Percentiles rank a stretch among this genome's conserved stretches.
Evolutionary conservation across 2,797 vertebrate species (phyloP).

Genomic region (Lemur catta): DNA sequence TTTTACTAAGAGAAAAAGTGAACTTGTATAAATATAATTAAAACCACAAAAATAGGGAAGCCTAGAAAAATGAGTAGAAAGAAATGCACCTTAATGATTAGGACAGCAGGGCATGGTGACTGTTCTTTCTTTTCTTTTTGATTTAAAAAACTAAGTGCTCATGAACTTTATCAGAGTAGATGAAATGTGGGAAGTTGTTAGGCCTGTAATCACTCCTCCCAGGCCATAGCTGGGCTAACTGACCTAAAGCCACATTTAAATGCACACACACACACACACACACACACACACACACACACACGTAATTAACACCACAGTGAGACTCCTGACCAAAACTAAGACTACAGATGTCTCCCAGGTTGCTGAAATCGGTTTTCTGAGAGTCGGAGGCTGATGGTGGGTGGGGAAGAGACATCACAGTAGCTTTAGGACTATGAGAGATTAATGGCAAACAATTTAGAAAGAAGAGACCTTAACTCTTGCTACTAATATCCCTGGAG

Average conservation of each 20-base stretch:
- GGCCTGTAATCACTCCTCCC: accelerated
- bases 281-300: too few relatives aligned
- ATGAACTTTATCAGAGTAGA: not conserved
- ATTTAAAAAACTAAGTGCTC: not conserved
- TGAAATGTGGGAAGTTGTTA: not conserved
- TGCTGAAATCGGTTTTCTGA: not conserved
- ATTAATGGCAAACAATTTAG: not conserved
- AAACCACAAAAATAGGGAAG: not conserved
- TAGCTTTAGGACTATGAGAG: not conserved
- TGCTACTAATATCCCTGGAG: not conserved
- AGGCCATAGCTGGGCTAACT: not conserved
- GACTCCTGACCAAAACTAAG: not conserved
- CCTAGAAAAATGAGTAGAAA: not conserved
- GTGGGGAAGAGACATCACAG: accelerated
- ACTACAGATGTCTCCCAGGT: not conserved
- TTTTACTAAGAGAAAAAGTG: not conserved
- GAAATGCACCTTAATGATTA: not conserved
- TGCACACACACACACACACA: too few relatives aligned
- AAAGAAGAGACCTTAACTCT: not conserved
- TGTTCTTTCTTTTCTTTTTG: not conserved
- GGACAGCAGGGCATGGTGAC: not conserved
- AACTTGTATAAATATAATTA: not conserved
- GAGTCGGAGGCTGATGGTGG: accelerated
- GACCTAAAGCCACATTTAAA: not conserved
- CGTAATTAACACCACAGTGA: not conserved